Evolutionary conservation across 2,888 invertebrate species (phyloP).

Genomic region (Cataglyphis livida): DNA sequence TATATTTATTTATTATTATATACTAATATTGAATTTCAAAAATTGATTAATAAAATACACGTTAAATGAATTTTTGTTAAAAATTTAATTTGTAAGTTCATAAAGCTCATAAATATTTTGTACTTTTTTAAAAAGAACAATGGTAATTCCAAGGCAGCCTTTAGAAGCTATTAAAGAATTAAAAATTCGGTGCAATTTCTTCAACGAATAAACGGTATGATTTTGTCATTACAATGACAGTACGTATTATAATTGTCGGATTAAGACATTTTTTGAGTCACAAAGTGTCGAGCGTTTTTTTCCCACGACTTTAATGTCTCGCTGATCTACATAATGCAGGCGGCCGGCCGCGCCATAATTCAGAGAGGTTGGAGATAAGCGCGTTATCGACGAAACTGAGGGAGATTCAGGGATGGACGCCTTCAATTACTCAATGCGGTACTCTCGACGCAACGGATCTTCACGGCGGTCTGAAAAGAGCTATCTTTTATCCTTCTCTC

Average conservation of each 20-base stretch:
- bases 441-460: constrained; percentile 44
- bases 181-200: not conserved
- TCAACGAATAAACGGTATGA: not conserved
- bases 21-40: not conserved
- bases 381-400: constrained; percentile 59
- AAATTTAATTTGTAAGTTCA: not conserved
- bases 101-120: not conserved
- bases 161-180: not conserved
- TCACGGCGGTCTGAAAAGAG: constrained; percentile 44
- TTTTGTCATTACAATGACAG: not conserved
- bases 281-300: constrained; percentile 59
- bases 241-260: constrained; percentile 9
- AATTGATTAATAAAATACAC: not conserved
- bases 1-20: not conserved
- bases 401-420: constrained; percentile 46
- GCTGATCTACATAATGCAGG: constrained; percentile 55
- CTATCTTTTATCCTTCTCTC: constrained; percentile 33
- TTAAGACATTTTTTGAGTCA: constrained; percentile 54
- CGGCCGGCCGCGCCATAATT: constrained; percentile 53
- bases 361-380: constrained; percentile 61
- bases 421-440: constrained; percentile 52
- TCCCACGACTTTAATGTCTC: constrained; percentile 44
- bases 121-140: not conserved
- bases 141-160: not conserved
- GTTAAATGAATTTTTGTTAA: not conserved